Percentiles rank a stretch among this genome's conserved stretches.
Evolutionary conservation across 2,797 vertebrate species (phyloP).

Genomic region (Esox lucius): DNA sequence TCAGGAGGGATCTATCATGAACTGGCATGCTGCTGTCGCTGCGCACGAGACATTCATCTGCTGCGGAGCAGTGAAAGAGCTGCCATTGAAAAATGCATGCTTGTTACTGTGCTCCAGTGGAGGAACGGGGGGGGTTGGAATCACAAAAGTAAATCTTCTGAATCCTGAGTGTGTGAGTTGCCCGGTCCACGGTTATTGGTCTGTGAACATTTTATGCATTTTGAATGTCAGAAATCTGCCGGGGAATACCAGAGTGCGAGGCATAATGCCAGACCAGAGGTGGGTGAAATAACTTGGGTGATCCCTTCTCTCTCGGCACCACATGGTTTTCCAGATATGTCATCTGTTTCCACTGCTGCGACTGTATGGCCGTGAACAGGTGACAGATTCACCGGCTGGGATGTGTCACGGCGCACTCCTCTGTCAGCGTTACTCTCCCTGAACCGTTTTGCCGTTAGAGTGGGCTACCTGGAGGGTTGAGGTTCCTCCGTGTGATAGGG

Average conservation of each 20-base stretch:
- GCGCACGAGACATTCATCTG: neutral
- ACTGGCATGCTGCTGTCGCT: neutral
- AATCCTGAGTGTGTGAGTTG: neutral
- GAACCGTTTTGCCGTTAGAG: neutral
- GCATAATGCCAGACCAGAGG: neutral
- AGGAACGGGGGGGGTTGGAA: neutral
- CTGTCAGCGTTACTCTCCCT: neutral
- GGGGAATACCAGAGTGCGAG: neutral
- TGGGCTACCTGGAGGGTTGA: neutral
- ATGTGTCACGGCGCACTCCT: too few species aligned
- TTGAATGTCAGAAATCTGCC: neutral
- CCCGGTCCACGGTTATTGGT: neutral
- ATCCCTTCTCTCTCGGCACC: neutral
- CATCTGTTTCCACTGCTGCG: too few species aligned
- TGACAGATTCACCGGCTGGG: too few species aligned
- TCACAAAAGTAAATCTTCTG: neutral
- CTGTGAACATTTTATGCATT: conserved; percentile 1
- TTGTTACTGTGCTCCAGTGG: neutral
- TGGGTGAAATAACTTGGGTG: neutral
- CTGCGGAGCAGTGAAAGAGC: neutral
- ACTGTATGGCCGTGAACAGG: too few species aligned
- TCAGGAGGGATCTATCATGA: conserved; percentile 1
- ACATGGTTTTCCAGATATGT: too few species aligned
- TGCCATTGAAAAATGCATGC: neutral
- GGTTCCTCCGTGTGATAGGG: neutral